Evolutionary conservation across 2,797 vertebrate species (phyloP).

Genomic region (Enoplosus armatus): DNA sequence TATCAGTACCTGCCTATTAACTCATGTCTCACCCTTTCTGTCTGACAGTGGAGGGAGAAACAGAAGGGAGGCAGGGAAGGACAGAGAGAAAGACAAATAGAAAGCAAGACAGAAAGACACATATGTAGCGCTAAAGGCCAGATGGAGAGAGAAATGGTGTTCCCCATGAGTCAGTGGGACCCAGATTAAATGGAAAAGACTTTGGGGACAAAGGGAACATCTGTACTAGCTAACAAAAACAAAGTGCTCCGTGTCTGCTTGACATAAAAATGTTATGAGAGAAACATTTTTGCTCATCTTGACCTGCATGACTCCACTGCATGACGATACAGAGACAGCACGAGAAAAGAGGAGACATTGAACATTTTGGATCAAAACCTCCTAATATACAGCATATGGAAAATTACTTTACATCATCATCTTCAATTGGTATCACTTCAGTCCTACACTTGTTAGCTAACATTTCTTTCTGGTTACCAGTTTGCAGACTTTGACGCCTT

Average conservation of each 20-base stretch:
- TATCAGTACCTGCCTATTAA: constrained; percentile 77
- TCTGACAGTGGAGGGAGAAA: constrained; percentile 45
- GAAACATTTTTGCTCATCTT: constrained; percentile 15
- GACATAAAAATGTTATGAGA: constrained; percentile 26
- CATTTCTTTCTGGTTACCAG: background rate
- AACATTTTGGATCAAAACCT: background rate
- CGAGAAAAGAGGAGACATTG: background rate
- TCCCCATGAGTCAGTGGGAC: constrained; percentile 20
- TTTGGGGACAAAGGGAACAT: constrained; percentile 35
- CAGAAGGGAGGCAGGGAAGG: constrained; percentile 3
- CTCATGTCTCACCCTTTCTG: constrained; percentile 68
- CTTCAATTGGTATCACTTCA: background rate
- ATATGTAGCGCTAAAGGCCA: constrained; percentile 30
- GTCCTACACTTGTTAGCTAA: background rate
- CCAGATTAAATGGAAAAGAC: constrained; percentile 22
- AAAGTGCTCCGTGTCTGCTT: constrained; percentile 23
- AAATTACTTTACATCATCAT: background rate
- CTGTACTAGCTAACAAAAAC: constrained; percentile 18
- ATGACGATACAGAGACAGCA: background rate
- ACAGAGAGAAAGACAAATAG: constrained; percentile 20
- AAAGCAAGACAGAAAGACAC: constrained; percentile 27
- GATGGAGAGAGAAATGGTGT: constrained; percentile 24
- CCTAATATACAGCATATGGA: background rate
- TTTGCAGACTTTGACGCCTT: no score
- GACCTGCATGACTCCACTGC: constrained; percentile 4